Evolutionary conservation across 2,113 vertebrate genomes (phyloP).

Genomic region (Bagarius yarrelli): DNA sequence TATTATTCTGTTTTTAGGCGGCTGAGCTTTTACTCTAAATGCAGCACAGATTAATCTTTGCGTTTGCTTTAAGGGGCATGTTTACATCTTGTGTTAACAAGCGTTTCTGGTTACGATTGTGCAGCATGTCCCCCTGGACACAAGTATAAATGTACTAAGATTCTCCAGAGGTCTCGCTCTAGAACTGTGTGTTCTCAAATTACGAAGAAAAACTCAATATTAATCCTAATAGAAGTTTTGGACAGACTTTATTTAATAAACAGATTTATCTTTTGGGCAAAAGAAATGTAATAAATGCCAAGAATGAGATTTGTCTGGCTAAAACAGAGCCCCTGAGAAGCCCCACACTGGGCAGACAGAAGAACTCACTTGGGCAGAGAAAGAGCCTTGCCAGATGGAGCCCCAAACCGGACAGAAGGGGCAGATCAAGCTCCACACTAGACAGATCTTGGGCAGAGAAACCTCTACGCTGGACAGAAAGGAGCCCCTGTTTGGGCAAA

Average conservation of each 20-base stretch:
- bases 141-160: background rate
- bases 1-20: background rate
- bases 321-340: too few species aligned
- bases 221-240: background rate
- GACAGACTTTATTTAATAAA: background rate
- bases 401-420: background rate
- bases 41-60: too few species aligned
- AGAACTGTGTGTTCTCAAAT: background rate
- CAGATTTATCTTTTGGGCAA: background rate
- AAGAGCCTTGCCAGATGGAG: too few species aligned
- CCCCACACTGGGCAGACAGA: background rate
- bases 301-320: background rate
- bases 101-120: background rate
- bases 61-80: background rate
- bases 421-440: background rate
- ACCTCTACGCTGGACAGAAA: background rate
- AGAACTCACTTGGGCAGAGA: too few species aligned
- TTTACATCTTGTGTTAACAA: background rate
- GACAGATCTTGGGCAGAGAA: background rate
- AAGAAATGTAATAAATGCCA: background rate
- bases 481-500: background rate
- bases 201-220: background rate
- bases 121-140: background rate
- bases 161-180: background rate
- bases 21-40: background rate